phyloP scores from a whole-genome alignment of 2,113 vertebrate species.

The Anser brachyrhynchus region DNA sequence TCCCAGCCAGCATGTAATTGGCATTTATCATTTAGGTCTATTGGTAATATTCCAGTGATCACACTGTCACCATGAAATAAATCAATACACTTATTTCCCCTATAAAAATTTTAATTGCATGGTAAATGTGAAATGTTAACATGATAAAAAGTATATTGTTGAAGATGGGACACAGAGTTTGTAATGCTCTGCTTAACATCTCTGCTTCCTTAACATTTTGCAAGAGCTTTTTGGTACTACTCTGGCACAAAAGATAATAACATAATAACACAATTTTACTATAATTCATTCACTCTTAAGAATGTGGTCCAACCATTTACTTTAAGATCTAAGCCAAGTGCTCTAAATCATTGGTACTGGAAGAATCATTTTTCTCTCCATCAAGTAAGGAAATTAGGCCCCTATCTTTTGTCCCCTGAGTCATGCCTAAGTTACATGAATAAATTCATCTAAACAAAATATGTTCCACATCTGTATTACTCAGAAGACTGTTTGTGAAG shows the following conservation, averaged over 20 bases:
- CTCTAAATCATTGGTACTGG: neutral
- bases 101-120: constrained; percentile 34
- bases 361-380: constrained; percentile 30
- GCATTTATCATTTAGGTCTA: neutral
- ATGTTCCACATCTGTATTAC: neutral
- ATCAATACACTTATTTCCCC: neutral
- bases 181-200: constrained; percentile 30
- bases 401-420: neutral
- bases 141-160: constrained; percentile 6
- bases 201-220: neutral
- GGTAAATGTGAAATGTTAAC: neutral
- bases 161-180: neutral
- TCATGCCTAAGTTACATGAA: neutral
- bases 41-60: neutral
- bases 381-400: neutral
- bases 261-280: neutral
- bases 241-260: constrained; percentile 4
- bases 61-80: neutral
- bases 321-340: neutral
- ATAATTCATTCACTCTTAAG: neutral
- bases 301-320: neutral
- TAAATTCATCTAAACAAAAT: constrained; percentile 12
- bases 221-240: neutral
- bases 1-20: neutral
- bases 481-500: neutral